Conservation (phyloP, 2,888 invertebrate species). For the Ormyrus thymus region DNA sequence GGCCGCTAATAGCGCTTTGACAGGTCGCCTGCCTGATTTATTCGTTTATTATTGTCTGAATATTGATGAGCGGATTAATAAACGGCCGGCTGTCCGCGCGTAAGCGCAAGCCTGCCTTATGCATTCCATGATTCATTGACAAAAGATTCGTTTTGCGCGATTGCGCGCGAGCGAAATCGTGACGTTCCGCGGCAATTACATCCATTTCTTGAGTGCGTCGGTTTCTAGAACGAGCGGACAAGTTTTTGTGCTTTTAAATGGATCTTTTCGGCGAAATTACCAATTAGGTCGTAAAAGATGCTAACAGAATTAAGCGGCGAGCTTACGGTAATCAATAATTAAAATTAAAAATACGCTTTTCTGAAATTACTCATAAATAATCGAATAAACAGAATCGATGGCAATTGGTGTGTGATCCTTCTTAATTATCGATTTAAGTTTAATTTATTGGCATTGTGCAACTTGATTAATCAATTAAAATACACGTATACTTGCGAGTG, state of each 20-base stretch:
- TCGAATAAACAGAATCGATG: conserved; percentile 21
- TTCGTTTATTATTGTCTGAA: conserved; percentile 53
- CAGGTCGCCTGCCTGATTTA: conserved; percentile 48
- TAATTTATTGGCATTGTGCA: conserved; percentile 52
- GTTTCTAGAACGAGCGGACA: no score
- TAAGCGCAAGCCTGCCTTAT: not conserved
- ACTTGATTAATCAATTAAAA: conserved; percentile 55
- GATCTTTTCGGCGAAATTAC: no score
- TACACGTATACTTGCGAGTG: not conserved
- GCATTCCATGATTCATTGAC: conserved; percentile 44
- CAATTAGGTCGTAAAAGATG: no score
- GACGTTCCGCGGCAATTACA: no score
- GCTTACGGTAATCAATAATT: no score
- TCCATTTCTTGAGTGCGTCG: no score
- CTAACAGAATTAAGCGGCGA: no score
- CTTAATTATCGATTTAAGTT: conserved; percentile 48
- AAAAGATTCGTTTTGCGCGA: conserved; percentile 4
- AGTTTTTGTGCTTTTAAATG: no score
- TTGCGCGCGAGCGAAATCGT: no score
- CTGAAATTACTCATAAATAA: conserved; percentile 26
- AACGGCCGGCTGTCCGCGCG: not conserved
- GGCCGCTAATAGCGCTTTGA: conserved; percentile 46
- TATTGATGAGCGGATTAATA: conserved; percentile 55
- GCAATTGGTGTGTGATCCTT: conserved; percentile 11
- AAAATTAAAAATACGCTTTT: conserved; percentile 12